Base-by-base conservation (phyloP, 2,113 vertebrate genomes). In the Tringa solitaria region DNA sequence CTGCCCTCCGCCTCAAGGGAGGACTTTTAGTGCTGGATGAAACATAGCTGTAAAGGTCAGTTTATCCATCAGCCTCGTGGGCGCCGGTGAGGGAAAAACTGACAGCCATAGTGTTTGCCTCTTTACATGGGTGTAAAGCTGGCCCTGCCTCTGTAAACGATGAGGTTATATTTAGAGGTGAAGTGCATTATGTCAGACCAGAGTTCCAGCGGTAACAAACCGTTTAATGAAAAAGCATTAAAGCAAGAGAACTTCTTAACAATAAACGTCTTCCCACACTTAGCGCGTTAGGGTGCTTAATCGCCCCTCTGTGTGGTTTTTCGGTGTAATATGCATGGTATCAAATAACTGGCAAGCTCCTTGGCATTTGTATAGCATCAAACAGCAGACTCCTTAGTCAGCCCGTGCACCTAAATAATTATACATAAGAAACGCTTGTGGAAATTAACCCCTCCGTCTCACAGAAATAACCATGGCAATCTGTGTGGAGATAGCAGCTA, bases 371-470 rank as follows among this genome's bases (percentile, higher is more conserved):
- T 83, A 91, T 92, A 83, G 75, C 93, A 77, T 94, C 87, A 80
- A 91, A 83, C 70, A 93, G 89, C 87, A 94, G 70, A 85, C 89
- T 75, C 45, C 74, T 93, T 80, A 90, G 72, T 83, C 37, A 73
- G 75, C 35, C 93, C 10, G 33, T 75, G 70, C 87, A 80, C 85
- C 84, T 54, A 77, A 94, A 74, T 94, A 96, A 95, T 96, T 91
- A 88, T 12, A 92, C 65, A 61, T 65, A 77, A 96, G 96, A 87
- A 97, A 90, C 76, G 60, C 91, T 95, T 88, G 78, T 88, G 92
- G 95, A 83, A 96, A 90, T 94, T 93, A 94, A 97, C 41, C 90
- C 95, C 87, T 95, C 84, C 81, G 85, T 97, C 81, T 96, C 85
- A 50, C 0, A 73, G 91, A 83, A 95, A 96, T 94, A 96, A 93